Evolutionary conservation across 2,113 vertebrate genomes (phyloP).

Genomic region (Cololabis saira): DNA sequence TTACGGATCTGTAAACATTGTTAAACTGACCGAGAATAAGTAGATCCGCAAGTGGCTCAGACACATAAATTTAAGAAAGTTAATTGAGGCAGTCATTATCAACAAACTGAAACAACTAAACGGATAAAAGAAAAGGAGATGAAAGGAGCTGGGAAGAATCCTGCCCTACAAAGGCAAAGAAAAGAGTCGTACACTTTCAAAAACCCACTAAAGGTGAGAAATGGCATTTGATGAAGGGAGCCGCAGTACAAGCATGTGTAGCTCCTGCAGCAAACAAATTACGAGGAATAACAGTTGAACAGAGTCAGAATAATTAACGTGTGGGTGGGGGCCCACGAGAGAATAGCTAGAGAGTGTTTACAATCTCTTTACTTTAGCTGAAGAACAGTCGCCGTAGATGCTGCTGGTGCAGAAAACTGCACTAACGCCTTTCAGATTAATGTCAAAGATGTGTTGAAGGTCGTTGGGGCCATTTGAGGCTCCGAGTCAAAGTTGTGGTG

Average conservation of each 20-base stretch:
- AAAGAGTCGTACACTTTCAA: slow-evolving; percentile 27
- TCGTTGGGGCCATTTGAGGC: slow-evolving; percentile 28
- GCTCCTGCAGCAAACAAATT: slow-evolving; percentile 42
- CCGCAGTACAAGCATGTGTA: background rate
- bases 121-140: slow-evolving; percentile 48
- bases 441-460: slow-evolving; percentile 54
- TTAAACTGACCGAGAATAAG: background rate
- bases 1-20: too few relatives aligned
- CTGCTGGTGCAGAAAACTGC: slow-evolving; percentile 42
- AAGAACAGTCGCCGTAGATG: slow-evolving; percentile 23
- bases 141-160: slow-evolving; percentile 44
- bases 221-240: slow-evolving; percentile 32
- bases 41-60: slow-evolving; percentile 29
- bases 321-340: slow-evolving; percentile 42
- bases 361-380: slow-evolving; percentile 27
- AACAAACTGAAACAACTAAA: slow-evolving; percentile 41
- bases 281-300: slow-evolving; percentile 36
- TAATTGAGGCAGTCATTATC: slow-evolving; percentile 43
- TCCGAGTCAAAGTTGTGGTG: slow-evolving; percentile 5
- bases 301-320: slow-evolving; percentile 60
- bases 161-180: slow-evolving; percentile 22
- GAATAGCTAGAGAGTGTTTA: slow-evolving; percentile 52
- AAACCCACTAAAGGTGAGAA: slow-evolving; percentile 45
- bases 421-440: slow-evolving; percentile 42
- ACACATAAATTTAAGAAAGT: slow-evolving; percentile 29